Conservation (phyloP, 2,113 vertebrate genomes). For the Erinaceus europaeus region DNA sequence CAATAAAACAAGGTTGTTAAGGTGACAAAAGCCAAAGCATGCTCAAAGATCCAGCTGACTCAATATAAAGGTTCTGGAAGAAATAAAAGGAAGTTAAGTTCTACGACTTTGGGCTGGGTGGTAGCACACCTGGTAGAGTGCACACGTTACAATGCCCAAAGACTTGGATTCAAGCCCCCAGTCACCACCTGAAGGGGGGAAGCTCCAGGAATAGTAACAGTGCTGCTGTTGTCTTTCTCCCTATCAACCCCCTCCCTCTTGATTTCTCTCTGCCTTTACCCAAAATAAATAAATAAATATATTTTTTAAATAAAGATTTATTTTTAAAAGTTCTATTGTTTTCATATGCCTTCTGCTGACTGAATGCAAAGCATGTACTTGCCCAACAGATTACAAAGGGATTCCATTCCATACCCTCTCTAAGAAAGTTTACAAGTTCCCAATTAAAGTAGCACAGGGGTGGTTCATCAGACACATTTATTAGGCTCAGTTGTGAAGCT, state of each 20-base stretch:
- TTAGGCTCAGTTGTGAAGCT: slow-evolving; percentile 47
- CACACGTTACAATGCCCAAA: too few relatives aligned
- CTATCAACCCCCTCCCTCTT: too few relatives aligned
- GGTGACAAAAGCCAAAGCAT: neutral
- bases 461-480: neutral
- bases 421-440: neutral
- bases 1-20: neutral
- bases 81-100: neutral
- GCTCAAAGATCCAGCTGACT: neutral
- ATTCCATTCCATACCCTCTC: neutral
- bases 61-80: neutral
- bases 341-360: neutral
- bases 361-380: neutral
- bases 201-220: too few relatives aligned
- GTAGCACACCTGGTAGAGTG: too few relatives aligned
- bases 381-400: neutral
- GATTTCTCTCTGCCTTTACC: too few relatives aligned
- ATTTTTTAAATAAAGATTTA: too few relatives aligned
- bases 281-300: too few relatives aligned
- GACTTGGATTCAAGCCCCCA: too few relatives aligned
- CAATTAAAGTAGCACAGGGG: neutral
- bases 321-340: too few relatives aligned
- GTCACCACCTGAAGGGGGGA: too few relatives aligned
- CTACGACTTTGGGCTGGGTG: too few relatives aligned
- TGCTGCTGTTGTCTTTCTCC: too few relatives aligned